phyloP scores from a whole-genome alignment of 2,113 vertebrate species.

The Anguilla japonica region DNA sequence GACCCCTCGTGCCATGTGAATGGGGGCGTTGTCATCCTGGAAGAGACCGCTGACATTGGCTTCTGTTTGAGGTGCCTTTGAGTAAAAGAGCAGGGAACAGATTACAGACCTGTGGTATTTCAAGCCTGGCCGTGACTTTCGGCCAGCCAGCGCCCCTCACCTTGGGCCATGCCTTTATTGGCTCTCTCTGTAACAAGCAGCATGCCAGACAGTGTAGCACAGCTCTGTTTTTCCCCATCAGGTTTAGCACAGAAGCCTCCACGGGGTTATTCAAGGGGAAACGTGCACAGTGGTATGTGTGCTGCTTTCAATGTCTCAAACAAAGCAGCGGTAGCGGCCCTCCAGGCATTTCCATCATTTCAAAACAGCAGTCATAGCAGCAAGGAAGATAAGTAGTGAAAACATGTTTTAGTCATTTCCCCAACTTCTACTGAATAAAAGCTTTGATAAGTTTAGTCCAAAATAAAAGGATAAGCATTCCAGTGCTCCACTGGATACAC shows the following conservation, averaged over 20 bases:
- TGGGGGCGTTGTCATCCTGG: too few relatives aligned
- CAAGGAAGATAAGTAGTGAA: neutral
- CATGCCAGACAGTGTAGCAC: slow-evolving; percentile 30
- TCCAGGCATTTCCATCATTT: neutral
- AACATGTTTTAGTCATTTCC: neutral
- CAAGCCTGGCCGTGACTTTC: slow-evolving; percentile 51
- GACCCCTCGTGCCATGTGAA: too few relatives aligned
- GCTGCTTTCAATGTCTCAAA: neutral
- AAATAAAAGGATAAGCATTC: neutral
- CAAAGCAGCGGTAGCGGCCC: neutral
- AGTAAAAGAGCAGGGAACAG: neutral
- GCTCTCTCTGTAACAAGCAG: slow-evolving; percentile 47
- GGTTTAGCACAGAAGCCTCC: neutral
- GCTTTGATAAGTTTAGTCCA: neutral
- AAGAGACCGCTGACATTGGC: neutral
- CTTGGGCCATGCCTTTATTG: slow-evolving; percentile 54
- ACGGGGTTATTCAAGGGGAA: neutral
- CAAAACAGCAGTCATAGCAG: neutral
- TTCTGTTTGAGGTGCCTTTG: neutral
- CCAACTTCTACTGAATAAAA: neutral
- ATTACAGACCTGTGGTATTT: slow-evolving; percentile 56
- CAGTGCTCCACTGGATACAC: too few relatives aligned
- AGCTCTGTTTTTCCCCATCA: neutral
- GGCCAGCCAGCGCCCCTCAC: slow-evolving; percentile 31
- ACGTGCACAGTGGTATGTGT: neutral